Evolutionary conservation across 2,797 vertebrate genomes (phyloP), one percentile per base, ranked within the genome.

Genomic region (Benthosema pterotum): DNA sequence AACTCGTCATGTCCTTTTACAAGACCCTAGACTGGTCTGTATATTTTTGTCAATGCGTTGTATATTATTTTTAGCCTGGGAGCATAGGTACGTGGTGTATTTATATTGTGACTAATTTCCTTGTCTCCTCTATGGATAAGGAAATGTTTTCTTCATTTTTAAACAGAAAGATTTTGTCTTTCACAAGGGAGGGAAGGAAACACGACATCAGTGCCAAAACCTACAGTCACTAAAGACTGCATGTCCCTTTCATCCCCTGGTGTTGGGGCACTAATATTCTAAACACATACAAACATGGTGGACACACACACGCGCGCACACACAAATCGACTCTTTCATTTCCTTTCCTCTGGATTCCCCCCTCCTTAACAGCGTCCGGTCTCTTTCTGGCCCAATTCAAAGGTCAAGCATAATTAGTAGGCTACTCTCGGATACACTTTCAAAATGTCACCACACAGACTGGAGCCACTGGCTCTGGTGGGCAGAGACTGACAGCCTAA

Each of bases 101-200:
- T 57, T 60, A 47, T 9, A 18, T 15, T 42, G n/a, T 46, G 45
- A 22, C 43, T 32, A 32, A 25, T 65, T 69, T 13, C 11, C n/a
- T 60, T 2, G n/a, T 12, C 57, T 77, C 65, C 65, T 73, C 55
- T 69, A 60, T 47, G 6, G 13, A 46, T 4, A 13, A 12, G 17
- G 45, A 18, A 19, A 57, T 67, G 17, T 63, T 60, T 59, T n/a
- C n/a, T n/a, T n/a, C n/a, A n/a, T n/a, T 58, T 11, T 32, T 63
- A 75, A 80, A 65, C 59, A 68, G 72, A 5, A 60, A 63, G 52
- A 52, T 43, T 57, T 42, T 42, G 48, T 54, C 52, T 11, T 54
- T 14, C 6, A 52, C 22, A 61, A 46, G 16, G 70, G 69, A 80
- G 84, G 85, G 83, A 86, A 88, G 84, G 85, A 88, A 88, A 75